A percentile compares a stretch with the other conserved stretches of the same genome.
phyloP scores from a whole-genome alignment of 2,888 invertebrate species.

The Gymnoscelis rufifasciata region DNA sequence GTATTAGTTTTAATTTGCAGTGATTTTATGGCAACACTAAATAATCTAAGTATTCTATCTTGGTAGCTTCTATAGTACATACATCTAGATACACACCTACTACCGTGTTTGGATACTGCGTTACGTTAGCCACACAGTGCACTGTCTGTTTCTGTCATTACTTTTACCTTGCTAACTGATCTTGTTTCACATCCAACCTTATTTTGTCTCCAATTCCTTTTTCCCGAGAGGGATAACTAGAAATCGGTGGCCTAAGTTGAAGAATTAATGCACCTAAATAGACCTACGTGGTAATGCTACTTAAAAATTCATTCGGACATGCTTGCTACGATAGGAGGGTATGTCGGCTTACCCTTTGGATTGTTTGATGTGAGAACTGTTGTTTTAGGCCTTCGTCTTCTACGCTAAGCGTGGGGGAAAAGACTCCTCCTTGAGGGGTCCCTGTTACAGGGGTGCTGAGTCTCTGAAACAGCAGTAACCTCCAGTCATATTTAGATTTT shows the following conservation, averaged over 20 bases:
- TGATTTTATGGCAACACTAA: slow-evolving; percentile 8
- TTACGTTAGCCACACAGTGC: slow-evolving; percentile 63
- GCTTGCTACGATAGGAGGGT: slow-evolving; percentile 40
- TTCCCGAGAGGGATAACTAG: slow-evolving; percentile 72
- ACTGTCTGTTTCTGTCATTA: slow-evolving; percentile 47
- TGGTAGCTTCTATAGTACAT: slow-evolving; percentile 17
- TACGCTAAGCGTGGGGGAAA: slow-evolving; percentile 65
- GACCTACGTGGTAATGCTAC: slow-evolving; percentile 42
- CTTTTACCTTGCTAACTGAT: slow-evolving; percentile 73
- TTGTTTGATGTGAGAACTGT: slow-evolving; percentile 71
- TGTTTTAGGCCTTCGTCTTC: slow-evolving; percentile 73
- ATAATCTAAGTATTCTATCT: slow-evolving; percentile 9
- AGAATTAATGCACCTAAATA: slow-evolving; percentile 52
- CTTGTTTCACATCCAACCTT: slow-evolving; percentile 74
- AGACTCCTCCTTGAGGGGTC: slow-evolving; percentile 67
- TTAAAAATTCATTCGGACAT: slow-evolving; percentile 40
- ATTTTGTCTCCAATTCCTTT: slow-evolving; percentile 76
- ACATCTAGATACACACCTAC: slow-evolving; percentile 32
- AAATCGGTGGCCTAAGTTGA: slow-evolving; percentile 69
- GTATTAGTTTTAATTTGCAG: slow-evolving; percentile 5
- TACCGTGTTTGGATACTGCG: slow-evolving; percentile 37
- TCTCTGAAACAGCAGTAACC: slow-evolving; percentile 49
- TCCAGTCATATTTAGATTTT: no score
- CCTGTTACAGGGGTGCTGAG: slow-evolving; percentile 69
- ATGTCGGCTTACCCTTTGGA: slow-evolving; percentile 68